Evolutionary conservation across 2,888 invertebrate species (phyloP).

Genomic region (Bombylius discolor): DNA sequence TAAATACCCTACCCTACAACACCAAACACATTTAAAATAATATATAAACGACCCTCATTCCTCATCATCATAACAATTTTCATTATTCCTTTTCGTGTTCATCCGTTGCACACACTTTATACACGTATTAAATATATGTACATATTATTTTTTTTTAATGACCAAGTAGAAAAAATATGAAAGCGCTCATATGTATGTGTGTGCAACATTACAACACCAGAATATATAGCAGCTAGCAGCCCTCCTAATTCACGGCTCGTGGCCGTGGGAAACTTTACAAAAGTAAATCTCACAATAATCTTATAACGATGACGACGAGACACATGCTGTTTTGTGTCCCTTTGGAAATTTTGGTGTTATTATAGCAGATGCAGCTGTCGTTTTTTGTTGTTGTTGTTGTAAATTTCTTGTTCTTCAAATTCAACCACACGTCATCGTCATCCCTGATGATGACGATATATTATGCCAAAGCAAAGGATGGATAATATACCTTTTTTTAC

Average conservation of each 20-base stretch:
- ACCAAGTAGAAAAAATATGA: too few relatives aligned
- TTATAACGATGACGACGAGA: constrained; percentile 13
- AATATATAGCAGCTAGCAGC: too few relatives aligned
- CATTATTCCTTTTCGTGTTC: too few relatives aligned
- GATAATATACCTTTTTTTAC: too few relatives aligned
- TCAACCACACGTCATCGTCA: background rate
- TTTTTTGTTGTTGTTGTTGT: background rate
- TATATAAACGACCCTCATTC: background rate
- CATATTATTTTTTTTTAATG: too few relatives aligned
- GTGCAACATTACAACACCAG: too few relatives aligned
- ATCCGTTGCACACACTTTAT: too few relatives aligned
- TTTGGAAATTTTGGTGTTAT: background rate
- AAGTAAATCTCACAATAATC: constrained; percentile 35
- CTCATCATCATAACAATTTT: background rate
- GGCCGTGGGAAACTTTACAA: constrained; percentile 35
- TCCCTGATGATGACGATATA: background rate
- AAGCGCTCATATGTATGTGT: too few relatives aligned
- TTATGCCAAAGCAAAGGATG: too few relatives aligned
- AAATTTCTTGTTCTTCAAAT: background rate
- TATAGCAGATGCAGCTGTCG: constrained; percentile 3
- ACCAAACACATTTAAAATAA: background rate
- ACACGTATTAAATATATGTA: too few relatives aligned
- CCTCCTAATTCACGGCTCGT: constrained; percentile 10
- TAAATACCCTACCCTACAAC: background rate
- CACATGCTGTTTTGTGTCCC: constrained; percentile 29